Evolutionary conservation across 2,888 invertebrate genomes (phyloP), one percentile per base, ranked within the genome.

Genomic region (Hyppa rectilinea): DNA sequence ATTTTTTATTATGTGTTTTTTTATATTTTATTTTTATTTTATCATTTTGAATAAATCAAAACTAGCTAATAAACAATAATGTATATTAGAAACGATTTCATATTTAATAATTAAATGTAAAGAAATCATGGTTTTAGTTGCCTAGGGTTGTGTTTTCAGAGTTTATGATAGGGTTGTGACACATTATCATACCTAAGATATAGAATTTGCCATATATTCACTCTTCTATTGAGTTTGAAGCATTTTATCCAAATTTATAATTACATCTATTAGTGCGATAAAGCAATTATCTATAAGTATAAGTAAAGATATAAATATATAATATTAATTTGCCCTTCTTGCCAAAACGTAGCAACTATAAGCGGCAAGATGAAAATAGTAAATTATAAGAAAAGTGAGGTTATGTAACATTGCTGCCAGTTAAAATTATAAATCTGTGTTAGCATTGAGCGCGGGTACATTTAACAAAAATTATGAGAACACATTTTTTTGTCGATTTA

Each of bases 121-220:
- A 34, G 9, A 70, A 74, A 68, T 56, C 68, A 75, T 59, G 45
- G 36, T 75, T 84, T 80, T 61, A 31, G 74, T 82, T 80, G 50
- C 63, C 69, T 59, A 78, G 63, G 75, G 81, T 85, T 84, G 78
- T 82, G 80, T 87, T 83, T 68, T 61, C 78, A 84, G 87, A 88
- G 87, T 88, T 87, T 88, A 86, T 63, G 64, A 83, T 78, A 85
- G 79, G 88, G 88, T 88, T 88, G 88, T 88, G 88, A 88, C 58
- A 67, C 71, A 60, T 72, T 69, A 71, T 40, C 59, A 72, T 80
- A 69, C 43, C 75, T 76, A 64, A 67, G 20, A 71, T 53, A 70
- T 59, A 70, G 59, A 63, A 55, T 69, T 50, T 68, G 67, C 55
- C 45, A 55, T 69, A 73, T 65, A 65, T 63, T 75, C 60, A 71